Conservation (phyloP, 1,140 invertebrate genomes). For the Pogonomyrmex californicus region DNA sequence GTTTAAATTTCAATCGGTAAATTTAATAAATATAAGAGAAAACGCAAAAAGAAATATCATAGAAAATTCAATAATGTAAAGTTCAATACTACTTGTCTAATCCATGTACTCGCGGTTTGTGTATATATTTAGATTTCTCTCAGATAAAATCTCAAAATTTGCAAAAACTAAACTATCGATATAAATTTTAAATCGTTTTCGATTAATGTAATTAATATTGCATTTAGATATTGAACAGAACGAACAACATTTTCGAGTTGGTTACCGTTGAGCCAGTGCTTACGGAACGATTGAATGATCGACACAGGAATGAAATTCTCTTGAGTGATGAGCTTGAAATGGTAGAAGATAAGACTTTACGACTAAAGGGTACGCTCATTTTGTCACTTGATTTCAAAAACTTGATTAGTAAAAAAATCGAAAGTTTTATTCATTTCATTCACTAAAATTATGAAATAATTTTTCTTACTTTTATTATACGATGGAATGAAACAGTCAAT, state of each 20-base stretch:
- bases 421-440: neutral
- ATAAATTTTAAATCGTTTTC: neutral
- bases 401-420: neutral
- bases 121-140: neutral
- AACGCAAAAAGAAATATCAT: neutral
- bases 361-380: slow-evolving; percentile 91
- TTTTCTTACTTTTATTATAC: neutral
- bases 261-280: slow-evolving; percentile 94
- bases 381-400: neutral
- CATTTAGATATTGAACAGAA: slow-evolving; percentile 95
- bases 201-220: neutral
- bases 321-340: slow-evolving; percentile 89
- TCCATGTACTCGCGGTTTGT: neutral
- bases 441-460: neutral
- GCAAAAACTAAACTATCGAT: neutral
- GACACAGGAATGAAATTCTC: slow-evolving; percentile 86
- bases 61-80: neutral
- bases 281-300: slow-evolving; percentile 89
- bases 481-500: neutral
- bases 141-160: neutral
- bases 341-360: slow-evolving; percentile 90
- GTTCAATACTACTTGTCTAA: neutral
- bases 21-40: slow-evolving; percentile 76
- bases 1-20: slow-evolving; percentile 97
- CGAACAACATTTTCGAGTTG: slow-evolving; percentile 98